Conservation (phyloP, 1,140 invertebrate genomes). For the Diuraphis noxia region DNA sequence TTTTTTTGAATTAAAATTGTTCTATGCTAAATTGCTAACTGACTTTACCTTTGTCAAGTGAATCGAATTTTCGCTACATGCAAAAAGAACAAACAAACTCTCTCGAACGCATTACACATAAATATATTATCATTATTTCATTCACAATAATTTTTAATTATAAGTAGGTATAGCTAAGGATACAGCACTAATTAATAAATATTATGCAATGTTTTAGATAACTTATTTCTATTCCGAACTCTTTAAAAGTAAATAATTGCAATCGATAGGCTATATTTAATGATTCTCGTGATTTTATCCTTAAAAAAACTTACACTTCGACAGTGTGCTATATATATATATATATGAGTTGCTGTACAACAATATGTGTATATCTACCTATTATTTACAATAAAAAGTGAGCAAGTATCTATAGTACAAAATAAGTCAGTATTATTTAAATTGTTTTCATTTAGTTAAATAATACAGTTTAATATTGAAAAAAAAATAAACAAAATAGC, state of each 20-base stretch:
- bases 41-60: not conserved
- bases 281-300: not conserved
- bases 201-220: not conserved
- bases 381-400: too few relatives aligned
- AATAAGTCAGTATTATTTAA: not conserved
- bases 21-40: not conserved
- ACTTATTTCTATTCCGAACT: not conserved
- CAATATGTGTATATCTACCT: not conserved
- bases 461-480: not conserved
- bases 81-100: not conserved
- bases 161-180: not conserved
- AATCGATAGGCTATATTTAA: not conserved
- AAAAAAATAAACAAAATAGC: not conserved
- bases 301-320: not conserved
- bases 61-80: not conserved
- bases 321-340: not conserved
- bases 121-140: not conserved
- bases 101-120: not conserved
- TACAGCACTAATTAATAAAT: not conserved
- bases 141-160: not conserved
- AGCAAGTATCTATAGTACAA: not conserved
- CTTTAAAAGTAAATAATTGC: not conserved
- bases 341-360: not conserved
- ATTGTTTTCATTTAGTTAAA: not conserved
- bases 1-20: not conserved